Evolutionary conservation across 2,888 invertebrate species (phyloP).

Genomic region (Eupeodes luniger): DNA sequence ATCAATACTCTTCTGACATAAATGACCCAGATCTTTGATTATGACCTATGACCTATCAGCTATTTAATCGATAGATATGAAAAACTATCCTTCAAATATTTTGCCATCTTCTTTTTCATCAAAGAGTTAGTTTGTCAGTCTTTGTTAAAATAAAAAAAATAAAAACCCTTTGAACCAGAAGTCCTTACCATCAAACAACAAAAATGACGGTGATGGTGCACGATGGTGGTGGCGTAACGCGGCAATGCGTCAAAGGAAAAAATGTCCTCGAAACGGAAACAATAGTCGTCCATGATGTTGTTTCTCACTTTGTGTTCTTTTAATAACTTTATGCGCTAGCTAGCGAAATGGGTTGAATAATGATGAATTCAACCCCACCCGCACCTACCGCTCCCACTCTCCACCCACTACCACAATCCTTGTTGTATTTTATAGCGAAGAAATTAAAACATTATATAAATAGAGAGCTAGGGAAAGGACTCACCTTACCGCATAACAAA

Average conservation of each 20-base stretch:
- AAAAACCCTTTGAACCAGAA: conserved; percentile 14
- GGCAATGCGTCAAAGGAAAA: conserved; percentile 38
- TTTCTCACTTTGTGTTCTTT: conserved; percentile 39
- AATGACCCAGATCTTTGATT: conserved; percentile 38
- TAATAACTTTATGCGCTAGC: conserved; percentile 43
- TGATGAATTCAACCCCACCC: background rate
- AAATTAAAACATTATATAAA: conserved; percentile 56
- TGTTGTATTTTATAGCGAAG: conserved; percentile 22
- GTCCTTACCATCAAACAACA: conserved; percentile 27
- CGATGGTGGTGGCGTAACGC: background rate
- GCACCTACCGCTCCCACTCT: no score
- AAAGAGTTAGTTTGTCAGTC: background rate
- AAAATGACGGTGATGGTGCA: background rate
- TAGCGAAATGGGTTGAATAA: conserved; percentile 41
- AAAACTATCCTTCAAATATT: conserved; percentile 62
- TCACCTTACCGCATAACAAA: conserved; percentile 32
- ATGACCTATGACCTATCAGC: conserved; percentile 1
- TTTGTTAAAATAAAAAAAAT: background rate
- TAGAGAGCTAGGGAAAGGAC: conserved; percentile 20
- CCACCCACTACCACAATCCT: background rate
- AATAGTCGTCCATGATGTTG: conserved; percentile 33
- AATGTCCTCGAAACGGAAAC: conserved; percentile 58
- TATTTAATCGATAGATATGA: conserved; percentile 76
- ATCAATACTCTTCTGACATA: conserved; percentile 45
- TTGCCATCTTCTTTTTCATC: background rate